Evolutionary conservation across 2,888 invertebrate genomes (phyloP).

Genomic region (Tinea pellionella): DNA sequence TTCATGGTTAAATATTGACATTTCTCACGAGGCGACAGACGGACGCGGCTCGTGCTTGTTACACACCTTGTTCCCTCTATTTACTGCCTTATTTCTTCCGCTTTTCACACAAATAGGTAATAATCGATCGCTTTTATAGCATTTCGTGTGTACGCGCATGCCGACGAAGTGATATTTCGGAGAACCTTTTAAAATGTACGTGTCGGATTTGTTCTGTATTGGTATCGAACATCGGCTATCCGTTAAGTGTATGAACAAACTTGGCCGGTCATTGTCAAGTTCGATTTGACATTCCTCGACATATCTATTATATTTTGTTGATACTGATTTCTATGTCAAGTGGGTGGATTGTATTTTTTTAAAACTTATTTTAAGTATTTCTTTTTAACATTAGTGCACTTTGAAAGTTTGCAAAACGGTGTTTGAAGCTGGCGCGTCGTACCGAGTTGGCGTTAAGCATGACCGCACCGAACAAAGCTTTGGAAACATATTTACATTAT

Average conservation of each 20-base stretch:
- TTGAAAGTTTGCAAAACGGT: not conserved
- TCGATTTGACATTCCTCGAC: not conserved
- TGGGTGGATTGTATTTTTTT: not conserved
- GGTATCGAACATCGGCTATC: slow-evolving; percentile 33
- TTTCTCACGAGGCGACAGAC: slow-evolving; percentile 59
- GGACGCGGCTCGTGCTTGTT: slow-evolving; percentile 47
- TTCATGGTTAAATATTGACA: slow-evolving; percentile 59
- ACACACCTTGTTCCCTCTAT: slow-evolving; percentile 28
- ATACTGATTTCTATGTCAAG: not conserved
- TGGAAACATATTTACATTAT: slow-evolving; percentile 44
- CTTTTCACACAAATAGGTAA: slow-evolving; percentile 68
- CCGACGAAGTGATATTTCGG: slow-evolving; percentile 50
- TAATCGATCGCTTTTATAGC: slow-evolving; percentile 68
- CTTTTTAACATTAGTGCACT: not conserved
- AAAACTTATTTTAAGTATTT: not conserved
- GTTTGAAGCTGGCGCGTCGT: slow-evolving; percentile 17
- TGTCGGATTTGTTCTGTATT: slow-evolving; percentile 41
- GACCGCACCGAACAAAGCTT: slow-evolving; percentile 41
- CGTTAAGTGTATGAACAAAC: slow-evolving; percentile 54
- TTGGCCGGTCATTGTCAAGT: slow-evolving; percentile 21
- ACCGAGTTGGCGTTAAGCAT: slow-evolving; percentile 20
- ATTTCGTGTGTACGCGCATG: slow-evolving; percentile 45
- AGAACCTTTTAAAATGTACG: slow-evolving; percentile 49
- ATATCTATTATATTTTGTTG: not conserved
- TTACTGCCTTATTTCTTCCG: slow-evolving; percentile 51